Evolutionary conservation across 2,113 vertebrate species (phyloP), one percentile per base, ranked within the genome.

Genomic region (Crotophaga sulcirostris): DNA sequence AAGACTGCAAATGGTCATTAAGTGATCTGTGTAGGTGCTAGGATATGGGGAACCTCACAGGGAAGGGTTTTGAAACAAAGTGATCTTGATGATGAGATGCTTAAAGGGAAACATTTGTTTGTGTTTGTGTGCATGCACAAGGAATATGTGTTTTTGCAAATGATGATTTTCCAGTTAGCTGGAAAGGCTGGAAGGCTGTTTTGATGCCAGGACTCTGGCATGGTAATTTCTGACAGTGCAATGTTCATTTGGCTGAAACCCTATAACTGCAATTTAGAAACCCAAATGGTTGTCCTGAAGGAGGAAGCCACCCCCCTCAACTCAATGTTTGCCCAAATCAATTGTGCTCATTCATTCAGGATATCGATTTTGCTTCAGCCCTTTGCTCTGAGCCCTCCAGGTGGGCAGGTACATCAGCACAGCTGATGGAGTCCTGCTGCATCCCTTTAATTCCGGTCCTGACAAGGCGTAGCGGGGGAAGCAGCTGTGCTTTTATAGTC

Each of bases 11-110:
- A 38, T 5, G 63, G 67, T 79, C 86, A 73, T 89, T 78, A 83
- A 59, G 16, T 25, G 34, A 26, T 59, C 56, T 55, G 36, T 70
- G 88, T 67, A 78, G 52, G 74, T 82, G 75, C 70, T 60, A 38
- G 62, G 47, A 59, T 10, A 33, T 0, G 4, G 47, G 55, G 40
- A 88, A 56, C 25, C 16, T 70, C 64, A 17, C 0, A 0, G 69
- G 68, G 42, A 36, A 73, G 77, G 62, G n/a, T 20, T 81, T 87
- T 25, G 40, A 81, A 77, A 56, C 33, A 34, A 74, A 58, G 14
- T 25, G 13, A 17, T 51, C 51, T 38, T 44, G 70, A 56, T 33
- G 56, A 29, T 31, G 33, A 56, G 59, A 8, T 21, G 33, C 25
- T 85, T 55, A 70, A 75, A 49, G 42, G 12, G 42, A 19, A 3